These are phyloP conservation scores for Brachyrhaphis roseni DNA, from an alignment of 2,797 vertebrate species.

Conservation along the genomic window DNA sequence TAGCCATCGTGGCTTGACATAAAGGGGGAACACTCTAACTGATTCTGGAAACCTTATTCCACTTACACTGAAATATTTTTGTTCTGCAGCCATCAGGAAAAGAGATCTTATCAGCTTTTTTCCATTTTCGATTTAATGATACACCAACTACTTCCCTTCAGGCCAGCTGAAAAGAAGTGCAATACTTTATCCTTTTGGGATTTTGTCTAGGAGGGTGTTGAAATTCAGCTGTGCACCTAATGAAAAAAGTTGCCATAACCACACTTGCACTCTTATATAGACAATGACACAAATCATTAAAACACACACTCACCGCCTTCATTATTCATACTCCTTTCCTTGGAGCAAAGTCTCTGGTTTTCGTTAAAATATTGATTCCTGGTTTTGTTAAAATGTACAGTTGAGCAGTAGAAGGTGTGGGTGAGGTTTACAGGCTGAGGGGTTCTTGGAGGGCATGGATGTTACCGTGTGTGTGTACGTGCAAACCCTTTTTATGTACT, in stretches of 20 bases:
- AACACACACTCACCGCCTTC: conserved; percentile 32
- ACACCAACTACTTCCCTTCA: background rate
- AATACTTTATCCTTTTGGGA: background rate
- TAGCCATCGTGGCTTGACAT: background rate
- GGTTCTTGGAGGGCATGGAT: conserved; percentile 28
- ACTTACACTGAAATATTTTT: background rate
- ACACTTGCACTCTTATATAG: conserved; percentile 4
- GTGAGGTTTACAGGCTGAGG: conserved; percentile 21
- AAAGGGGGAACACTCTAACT: background rate
- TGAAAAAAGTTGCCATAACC: conserved; percentile 1
- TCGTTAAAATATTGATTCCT: conserved; percentile 47
- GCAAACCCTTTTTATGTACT: conserved; percentile 56
- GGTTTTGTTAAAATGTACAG: conserved; percentile 42
- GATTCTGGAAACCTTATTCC: background rate
- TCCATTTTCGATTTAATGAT: background rate
- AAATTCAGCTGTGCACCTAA: conserved; percentile 3
- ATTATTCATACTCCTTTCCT: conserved; percentile 52
- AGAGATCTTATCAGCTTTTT: conserved; percentile 1
- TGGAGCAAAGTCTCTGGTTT: conserved; percentile 30
- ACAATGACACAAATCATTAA: conserved; percentile 23
- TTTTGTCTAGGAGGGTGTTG: background rate
- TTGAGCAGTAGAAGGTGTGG: conserved; percentile 16
- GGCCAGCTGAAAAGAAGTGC: background rate
- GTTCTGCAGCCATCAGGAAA: background rate
- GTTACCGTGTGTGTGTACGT: conserved; percentile 16